These are phyloP conservation scores for Pemphigus obesinymphae DNA, from an alignment of 1,140 invertebrate species.

Conservation along the genomic window DNA sequence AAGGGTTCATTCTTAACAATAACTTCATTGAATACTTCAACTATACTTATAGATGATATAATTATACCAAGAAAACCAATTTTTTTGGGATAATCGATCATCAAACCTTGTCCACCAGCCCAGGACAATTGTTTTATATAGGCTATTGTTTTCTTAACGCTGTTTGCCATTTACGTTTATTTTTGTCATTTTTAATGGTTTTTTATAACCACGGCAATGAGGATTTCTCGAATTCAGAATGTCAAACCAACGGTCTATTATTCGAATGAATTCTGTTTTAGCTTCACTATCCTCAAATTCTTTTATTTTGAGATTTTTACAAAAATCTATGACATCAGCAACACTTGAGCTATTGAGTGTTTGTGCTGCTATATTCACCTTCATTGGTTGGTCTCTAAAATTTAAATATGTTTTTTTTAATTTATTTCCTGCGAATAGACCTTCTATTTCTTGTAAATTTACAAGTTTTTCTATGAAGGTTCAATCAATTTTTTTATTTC, in stretches of 20 bases:
- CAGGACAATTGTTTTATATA: neutral
- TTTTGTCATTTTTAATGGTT: neutral
- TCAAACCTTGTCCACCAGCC: neutral
- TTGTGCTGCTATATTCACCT: neutral
- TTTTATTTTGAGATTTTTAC: neutral
- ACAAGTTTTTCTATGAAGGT: neutral
- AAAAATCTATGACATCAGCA: neutral
- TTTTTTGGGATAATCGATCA: neutral
- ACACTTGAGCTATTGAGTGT: neutral
- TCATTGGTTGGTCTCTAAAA: conserved; percentile 44
- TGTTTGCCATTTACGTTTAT: neutral
- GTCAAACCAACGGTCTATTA: neutral
- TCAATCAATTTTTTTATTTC: neutral
- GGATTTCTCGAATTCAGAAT: neutral
- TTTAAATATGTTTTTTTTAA: neutral
- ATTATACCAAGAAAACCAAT: neutral
- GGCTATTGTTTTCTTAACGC: neutral
- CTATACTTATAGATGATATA: neutral
- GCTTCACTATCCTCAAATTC: neutral
- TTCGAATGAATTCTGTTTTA: neutral
- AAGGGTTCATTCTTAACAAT: neutral
- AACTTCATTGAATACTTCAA: neutral
- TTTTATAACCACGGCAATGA: neutral
- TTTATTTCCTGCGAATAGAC: neutral
- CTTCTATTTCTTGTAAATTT: neutral